Conservation (phyloP, 2,797 vertebrate genomes). For the Gouania willdenowi region DNA sequence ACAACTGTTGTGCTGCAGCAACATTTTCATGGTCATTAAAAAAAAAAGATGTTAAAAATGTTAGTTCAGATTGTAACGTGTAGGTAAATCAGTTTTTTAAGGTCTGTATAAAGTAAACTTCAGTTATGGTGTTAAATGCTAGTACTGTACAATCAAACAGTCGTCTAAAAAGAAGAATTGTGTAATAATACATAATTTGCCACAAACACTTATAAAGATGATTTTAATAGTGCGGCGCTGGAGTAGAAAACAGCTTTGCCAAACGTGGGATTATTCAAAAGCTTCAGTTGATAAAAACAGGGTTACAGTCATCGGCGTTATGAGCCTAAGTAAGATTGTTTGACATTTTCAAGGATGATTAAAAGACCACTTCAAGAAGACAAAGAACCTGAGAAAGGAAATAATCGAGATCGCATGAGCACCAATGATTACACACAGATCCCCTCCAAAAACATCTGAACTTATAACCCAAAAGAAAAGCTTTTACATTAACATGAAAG, state of each 20-base stretch:
- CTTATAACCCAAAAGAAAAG: neutral
- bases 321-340: too few relatives aligned
- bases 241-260: constrained; percentile 34
- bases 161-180: too few relatives aligned
- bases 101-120: too few relatives aligned
- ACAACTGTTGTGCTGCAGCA: too few relatives aligned
- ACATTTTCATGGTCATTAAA: too few relatives aligned
- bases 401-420: constrained; percentile 36
- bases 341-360: constrained; percentile 21
- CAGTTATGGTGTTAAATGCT: too few relatives aligned
- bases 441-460: too few relatives aligned
- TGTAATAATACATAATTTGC: neutral
- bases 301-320: constrained; percentile 8
- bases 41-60: too few relatives aligned
- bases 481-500: constrained; percentile 2
- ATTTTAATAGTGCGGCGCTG: constrained; percentile 58
- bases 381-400: constrained; percentile 58
- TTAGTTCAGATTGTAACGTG: too few relatives aligned
- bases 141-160: too few relatives aligned
- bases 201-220: constrained; percentile 33
- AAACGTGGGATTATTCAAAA: constrained; percentile 33
- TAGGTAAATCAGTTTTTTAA: too few relatives aligned
- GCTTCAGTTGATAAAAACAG: constrained; percentile 18
- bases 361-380: constrained; percentile 21
- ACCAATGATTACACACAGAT: constrained; percentile 31